Conservation (phyloP, 2,797 vertebrate genomes). For the Mus minutoides region DNA sequence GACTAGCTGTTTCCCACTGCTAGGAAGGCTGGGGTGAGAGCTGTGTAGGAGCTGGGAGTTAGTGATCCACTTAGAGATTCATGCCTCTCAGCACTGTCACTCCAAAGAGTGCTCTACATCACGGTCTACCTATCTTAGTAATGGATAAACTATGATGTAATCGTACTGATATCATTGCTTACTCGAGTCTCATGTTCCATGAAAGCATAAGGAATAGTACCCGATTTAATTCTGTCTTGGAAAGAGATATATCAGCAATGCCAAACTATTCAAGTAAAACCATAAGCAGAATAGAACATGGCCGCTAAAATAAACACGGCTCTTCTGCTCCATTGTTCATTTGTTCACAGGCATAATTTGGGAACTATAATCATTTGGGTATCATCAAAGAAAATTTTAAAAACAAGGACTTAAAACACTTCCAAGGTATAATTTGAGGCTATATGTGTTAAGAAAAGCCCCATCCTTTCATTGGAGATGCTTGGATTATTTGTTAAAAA, state of each 20-base stretch:
- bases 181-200: not conserved
- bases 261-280: not conserved
- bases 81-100: not conserved
- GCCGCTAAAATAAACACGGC: not conserved
- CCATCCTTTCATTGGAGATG: not conserved
- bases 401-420: not conserved
- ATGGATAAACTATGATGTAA: not conserved
- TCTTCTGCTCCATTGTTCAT: not conserved
- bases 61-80: not conserved
- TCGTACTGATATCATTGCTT: not conserved
- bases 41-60: not conserved
- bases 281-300: not conserved
- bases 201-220: not conserved
- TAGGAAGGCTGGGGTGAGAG: not conserved
- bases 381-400: not conserved
- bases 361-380: not conserved
- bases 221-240: not conserved
- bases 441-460: not conserved
- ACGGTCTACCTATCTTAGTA: not conserved
- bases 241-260: not conserved
- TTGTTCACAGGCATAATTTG: not conserved
- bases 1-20: not conserved
- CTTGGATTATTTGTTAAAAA: not conserved
- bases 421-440: not conserved
- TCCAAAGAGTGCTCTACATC: not conserved